These are phyloP conservation scores for Plecturocebus donacophilus DNA, from an alignment of 2,113 vertebrate species.

Conservation along the genomic window DNA sequence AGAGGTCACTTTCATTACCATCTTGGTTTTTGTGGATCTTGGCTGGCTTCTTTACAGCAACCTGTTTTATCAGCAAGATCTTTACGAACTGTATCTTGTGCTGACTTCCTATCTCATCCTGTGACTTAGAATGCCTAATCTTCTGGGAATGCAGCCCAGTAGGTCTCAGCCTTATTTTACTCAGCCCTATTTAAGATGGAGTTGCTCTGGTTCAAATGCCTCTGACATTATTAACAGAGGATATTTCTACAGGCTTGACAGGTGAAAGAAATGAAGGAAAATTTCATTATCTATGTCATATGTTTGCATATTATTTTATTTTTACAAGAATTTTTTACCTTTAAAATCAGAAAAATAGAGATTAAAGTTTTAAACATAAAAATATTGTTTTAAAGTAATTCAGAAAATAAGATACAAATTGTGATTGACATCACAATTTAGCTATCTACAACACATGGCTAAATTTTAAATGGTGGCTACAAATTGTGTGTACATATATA, in stretches of 20 bases:
- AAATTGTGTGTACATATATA: background rate
- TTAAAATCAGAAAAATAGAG: constrained; percentile 33
- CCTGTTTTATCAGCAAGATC: too few relatives aligned
- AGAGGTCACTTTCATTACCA: too few relatives aligned
- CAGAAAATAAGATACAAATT: background rate
- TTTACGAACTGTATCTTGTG: too few relatives aligned
- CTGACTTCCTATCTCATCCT: too few relatives aligned
- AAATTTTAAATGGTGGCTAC: background rate
- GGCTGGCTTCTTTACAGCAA: too few relatives aligned
- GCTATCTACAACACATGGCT: background rate
- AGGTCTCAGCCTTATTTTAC: too few relatives aligned
- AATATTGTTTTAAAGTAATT: constrained; percentile 9
- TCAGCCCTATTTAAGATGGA: too few relatives aligned
- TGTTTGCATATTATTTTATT: background rate
- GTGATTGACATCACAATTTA: background rate
- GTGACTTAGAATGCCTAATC: too few relatives aligned
- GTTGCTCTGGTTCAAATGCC: too few relatives aligned
- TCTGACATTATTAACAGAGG: background rate
- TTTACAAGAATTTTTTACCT: background rate
- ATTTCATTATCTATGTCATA: background rate
- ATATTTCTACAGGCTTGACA: background rate
- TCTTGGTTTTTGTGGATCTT: too few relatives aligned
- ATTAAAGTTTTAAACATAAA: background rate
- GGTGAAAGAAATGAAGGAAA: background rate
- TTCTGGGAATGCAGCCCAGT: too few relatives aligned